Base-by-base conservation (phyloP, 2,113 vertebrate species). In the Bos javanicus region DNA sequence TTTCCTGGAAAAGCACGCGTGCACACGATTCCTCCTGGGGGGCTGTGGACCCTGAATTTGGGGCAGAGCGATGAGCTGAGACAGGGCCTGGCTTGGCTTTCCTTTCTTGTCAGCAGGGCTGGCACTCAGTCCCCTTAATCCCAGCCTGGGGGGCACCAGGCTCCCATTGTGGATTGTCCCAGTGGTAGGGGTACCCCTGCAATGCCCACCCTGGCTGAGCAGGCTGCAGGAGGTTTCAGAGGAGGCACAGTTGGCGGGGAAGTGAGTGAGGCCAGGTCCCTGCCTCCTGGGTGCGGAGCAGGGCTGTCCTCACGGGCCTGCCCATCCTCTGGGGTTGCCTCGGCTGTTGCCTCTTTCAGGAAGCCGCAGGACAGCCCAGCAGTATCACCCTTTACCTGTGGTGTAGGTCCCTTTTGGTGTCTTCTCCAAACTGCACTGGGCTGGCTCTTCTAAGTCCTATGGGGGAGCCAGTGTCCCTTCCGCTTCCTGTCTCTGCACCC, bases 101-200 rank as follows among this genome's bases (percentile, higher is more conserved):
- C 71, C 94, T 60, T 48, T 48, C 90, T 90, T 86, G 87, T 97
- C 17, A 87, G 91, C 95, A 52, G 33, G 50, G 71, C 62, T 43
- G 7, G 67, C 76, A 21, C 59, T 17, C 6, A 3, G 80, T 57
- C 67, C n/a, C 19, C 87, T 87, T 87, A 96, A 82, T 91, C 92
- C 87, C 30, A 39, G 64, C 62, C 81, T 48, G 36, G 17, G 30
- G 94, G 87, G 60, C n/a, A n/a, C 48, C 9, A 3, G 16, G 54
- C 76, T 71, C 46, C 60, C 89, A 87, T 60, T 82, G 95, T 94
- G 87, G 21, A 82, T 94, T 94, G 95, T 96, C 82, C 16, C 4
- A 16, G 71, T 4, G 12, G 71, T 43, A 54, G 17, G 86, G 56
- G 56, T 39, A 67, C 30, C 60, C 85, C 39, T 48, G 76, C 5